phyloP scores from a whole-genome alignment of 2,113 vertebrate species.

The Herpetotheres cachinnans region DNA sequence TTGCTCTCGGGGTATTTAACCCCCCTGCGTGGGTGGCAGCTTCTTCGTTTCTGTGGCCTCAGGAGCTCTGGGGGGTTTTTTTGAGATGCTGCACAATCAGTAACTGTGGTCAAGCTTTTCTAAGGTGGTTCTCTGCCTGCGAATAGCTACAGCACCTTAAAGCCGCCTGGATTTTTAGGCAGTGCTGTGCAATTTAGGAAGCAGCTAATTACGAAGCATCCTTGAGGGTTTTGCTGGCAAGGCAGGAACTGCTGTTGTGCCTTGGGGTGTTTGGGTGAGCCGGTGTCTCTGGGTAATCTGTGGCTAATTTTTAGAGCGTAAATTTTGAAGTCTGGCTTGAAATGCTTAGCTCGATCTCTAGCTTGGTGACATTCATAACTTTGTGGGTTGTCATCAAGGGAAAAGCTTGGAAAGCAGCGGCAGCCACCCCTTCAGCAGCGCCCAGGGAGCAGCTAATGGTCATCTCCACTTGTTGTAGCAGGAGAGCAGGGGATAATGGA shows the following conservation, averaged over 20 bases:
- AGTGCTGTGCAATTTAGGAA: not conserved
- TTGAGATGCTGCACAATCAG: not conserved
- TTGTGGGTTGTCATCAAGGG: not conserved
- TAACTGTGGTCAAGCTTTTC: fast-evolving
- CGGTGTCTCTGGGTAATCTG: not conserved
- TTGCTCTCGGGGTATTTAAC: not conserved
- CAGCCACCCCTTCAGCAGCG: not conserved
- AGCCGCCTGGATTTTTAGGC: not conserved
- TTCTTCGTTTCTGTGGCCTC: fast-evolving
- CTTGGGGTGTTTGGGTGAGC: not conserved
- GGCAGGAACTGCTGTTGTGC: not conserved
- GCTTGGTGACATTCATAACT: not conserved
- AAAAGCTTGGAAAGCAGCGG: not conserved
- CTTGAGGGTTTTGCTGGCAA: not conserved
- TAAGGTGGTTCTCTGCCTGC: not conserved
- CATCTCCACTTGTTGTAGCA: not conserved
- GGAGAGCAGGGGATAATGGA: fast-evolving
- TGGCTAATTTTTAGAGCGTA: not conserved
- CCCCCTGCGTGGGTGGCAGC: fast-evolving
- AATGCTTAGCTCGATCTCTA: not conserved
- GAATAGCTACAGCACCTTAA: fast-evolving
- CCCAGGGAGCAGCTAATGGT: not conserved
- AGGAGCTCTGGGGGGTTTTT: not conserved
- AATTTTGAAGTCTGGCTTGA: too few relatives aligned
- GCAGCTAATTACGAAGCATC: not conserved